Evolutionary conservation across 92 coral and sea anemone genomes (phyloP).

Genomic region (Scolanthus callimorphus): DNA sequence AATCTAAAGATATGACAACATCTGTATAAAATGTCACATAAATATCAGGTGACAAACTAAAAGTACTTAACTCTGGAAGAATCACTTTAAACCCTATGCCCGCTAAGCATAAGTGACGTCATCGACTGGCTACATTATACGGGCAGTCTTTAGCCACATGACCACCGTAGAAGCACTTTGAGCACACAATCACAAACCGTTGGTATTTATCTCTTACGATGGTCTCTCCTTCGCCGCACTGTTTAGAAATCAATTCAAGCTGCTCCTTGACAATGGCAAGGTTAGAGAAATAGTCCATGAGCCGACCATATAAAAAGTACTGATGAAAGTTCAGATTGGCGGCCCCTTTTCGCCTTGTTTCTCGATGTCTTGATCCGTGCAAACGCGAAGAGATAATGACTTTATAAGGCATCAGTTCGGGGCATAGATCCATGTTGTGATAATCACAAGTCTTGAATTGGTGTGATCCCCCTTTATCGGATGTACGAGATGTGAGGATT

Average conservation of each 20-base stretch:
- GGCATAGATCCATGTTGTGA: constrained; percentile 36
- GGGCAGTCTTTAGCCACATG: constrained; percentile 36
- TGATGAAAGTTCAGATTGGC: constrained; percentile 27
- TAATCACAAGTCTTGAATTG: constrained; percentile 33
- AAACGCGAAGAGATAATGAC: neutral
- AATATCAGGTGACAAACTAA: too few relatives aligned
- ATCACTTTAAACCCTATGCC: too few relatives aligned
- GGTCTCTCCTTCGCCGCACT: constrained; percentile 30
- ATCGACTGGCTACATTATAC: constrained; percentile 3
- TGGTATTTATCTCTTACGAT: constrained; percentile 35
- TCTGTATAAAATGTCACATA: too few relatives aligned
- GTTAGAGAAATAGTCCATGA: constrained; percentile 31
- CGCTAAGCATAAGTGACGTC: neutral
- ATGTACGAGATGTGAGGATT: constrained; percentile 19
- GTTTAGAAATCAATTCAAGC: constrained; percentile 35
- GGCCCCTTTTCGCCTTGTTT: constrained; percentile 15
- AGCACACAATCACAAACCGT: constrained; percentile 34
- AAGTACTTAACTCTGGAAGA: too few relatives aligned
- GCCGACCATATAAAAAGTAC: constrained; percentile 24
- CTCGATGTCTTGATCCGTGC: constrained; percentile 17
- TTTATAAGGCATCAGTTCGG: constrained; percentile 36
- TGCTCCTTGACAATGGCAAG: constrained; percentile 27
- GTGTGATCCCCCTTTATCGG: constrained; percentile 19
- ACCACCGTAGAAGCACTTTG: constrained; percentile 33
- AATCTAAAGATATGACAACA: too few relatives aligned